A percentile compares a stretch with the other conserved stretches of the same genome.
Conservation (phyloP, 2,113 vertebrate genomes). For the Argyrosomus japonicus region DNA sequence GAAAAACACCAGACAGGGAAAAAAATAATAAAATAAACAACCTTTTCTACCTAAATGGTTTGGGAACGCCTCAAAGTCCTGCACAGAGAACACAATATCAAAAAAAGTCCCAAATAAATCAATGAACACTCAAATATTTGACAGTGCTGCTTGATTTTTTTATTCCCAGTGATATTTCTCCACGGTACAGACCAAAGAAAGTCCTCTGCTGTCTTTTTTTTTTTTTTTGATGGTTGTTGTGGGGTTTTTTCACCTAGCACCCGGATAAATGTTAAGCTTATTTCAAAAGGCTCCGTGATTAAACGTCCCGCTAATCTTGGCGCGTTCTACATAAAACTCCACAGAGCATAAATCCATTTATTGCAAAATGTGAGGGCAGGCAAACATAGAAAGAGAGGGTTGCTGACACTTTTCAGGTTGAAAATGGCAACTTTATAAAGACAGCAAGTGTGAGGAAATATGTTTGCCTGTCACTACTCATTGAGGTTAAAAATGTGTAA, state of each 20-base stretch:
- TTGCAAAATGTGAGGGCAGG: constrained; percentile 38
- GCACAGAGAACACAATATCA: constrained; percentile 42
- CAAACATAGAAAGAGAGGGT: constrained; percentile 18
- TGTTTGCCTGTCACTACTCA: neutral
- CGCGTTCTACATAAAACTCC: constrained; percentile 58
- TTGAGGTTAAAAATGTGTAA: constrained; percentile 43
- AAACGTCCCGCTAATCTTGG: constrained; percentile 74
- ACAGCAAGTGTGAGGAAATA: neutral
- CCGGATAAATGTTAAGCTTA: constrained; percentile 66
- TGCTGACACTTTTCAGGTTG: constrained; percentile 32
- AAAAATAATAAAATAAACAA: constrained; percentile 42
- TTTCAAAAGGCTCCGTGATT: constrained; percentile 74
- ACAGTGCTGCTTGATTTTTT: constrained; percentile 52
- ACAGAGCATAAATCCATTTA: constrained; percentile 64
- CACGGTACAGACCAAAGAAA: constrained; percentile 33
- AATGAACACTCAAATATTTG: constrained; percentile 53
- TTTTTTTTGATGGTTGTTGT: neutral
- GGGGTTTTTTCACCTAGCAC: constrained; percentile 13
- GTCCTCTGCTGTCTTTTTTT: constrained; percentile 39
- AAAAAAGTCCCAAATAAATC: constrained; percentile 58
- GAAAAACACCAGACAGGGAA: constrained; percentile 42
- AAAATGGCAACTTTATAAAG: constrained; percentile 44
- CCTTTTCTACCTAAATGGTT: constrained; percentile 44
- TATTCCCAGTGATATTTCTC: constrained; percentile 38
- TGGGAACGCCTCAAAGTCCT: constrained; percentile 49